A percentile compares a stretch with the other conserved stretches of the same genome.
These are phyloP conservation scores for Australoheros facetus DNA, from an alignment of 2,797 vertebrate genomes.

Conservation along the genomic window DNA sequence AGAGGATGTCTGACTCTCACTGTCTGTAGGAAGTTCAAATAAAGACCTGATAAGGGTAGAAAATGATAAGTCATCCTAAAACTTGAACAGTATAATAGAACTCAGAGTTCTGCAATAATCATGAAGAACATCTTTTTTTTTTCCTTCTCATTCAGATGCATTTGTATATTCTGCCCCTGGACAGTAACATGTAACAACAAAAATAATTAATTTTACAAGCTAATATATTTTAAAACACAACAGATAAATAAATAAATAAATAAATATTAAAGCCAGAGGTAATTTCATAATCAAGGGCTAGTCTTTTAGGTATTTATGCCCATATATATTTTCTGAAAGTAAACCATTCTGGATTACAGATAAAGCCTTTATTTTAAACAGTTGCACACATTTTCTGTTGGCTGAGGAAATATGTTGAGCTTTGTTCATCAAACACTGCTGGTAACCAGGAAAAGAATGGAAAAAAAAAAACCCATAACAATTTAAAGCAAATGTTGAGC, in stretches of 20 bases:
- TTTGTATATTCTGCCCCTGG: neutral
- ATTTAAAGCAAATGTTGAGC: neutral
- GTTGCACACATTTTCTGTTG: neutral
- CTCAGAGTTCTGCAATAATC: neutral
- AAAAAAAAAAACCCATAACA: no score
- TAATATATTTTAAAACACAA: neutral
- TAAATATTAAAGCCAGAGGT: neutral
- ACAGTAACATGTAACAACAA: neutral
- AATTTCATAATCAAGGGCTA: neutral
- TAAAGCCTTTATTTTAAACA: neutral
- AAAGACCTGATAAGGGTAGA: slow-evolving; percentile 17
- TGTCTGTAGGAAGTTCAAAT: slow-evolving; percentile 34
- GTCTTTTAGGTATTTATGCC: neutral
- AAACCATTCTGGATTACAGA: neutral
- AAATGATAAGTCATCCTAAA: slow-evolving; percentile 23
- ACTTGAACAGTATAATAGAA: slow-evolving; percentile 13
- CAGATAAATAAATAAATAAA: neutral
- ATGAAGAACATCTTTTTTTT: neutral
- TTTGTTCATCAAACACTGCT: neutral
- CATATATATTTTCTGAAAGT: neutral
- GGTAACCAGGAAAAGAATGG: neutral
- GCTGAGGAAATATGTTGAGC: neutral
- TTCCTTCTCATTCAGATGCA: neutral
- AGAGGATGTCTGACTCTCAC: slow-evolving; percentile 22
- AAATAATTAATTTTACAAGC: neutral